A percentile compares a stretch with the other conserved stretches of the same genome.
These are phyloP conservation scores for Brachymystax lenok DNA, from an alignment of 2,797 vertebrate species.

Conservation along the genomic window DNA sequence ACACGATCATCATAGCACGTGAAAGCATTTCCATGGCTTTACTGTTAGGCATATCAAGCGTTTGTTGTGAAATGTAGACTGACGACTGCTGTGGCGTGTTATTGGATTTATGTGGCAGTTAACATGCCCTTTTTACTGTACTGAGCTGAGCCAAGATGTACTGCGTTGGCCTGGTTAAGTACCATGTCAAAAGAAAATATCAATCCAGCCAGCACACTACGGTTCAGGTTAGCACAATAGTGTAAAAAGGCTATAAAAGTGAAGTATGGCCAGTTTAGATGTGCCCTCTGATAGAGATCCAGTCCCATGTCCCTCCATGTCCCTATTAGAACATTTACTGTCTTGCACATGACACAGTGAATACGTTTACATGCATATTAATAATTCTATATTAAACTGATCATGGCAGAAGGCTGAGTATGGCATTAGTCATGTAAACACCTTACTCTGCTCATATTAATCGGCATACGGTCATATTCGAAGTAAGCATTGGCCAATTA, in stretches of 20 bases:
- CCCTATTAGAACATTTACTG: too few species aligned
- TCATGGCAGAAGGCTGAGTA: too few species aligned
- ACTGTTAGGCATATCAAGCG: not conserved
- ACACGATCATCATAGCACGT: not conserved
- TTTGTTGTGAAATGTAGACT: not conserved
- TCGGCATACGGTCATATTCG: too few species aligned
- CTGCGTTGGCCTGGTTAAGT: not conserved
- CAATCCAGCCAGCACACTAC: not conserved
- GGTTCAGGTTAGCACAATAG: not conserved
- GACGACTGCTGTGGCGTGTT: not conserved
- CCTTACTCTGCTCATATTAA: too few species aligned
- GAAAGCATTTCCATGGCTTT: not conserved
- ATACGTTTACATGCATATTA: too few species aligned
- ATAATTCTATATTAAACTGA: too few species aligned
- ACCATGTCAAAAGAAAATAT: not conserved
- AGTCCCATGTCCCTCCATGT: too few species aligned
- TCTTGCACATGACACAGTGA: not conserved
- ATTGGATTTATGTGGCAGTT: not conserved
- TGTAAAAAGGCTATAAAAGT: too few species aligned
- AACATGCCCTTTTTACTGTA: not conserved
- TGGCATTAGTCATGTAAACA: too few species aligned
- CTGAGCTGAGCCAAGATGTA: not conserved
- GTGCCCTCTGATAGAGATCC: not conserved
- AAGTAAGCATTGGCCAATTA: too few species aligned
- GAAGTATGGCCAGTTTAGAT: too few species aligned